Conservation (phyloP, 2,797 vertebrate genomes). For the Myotis planiceps region DNA sequence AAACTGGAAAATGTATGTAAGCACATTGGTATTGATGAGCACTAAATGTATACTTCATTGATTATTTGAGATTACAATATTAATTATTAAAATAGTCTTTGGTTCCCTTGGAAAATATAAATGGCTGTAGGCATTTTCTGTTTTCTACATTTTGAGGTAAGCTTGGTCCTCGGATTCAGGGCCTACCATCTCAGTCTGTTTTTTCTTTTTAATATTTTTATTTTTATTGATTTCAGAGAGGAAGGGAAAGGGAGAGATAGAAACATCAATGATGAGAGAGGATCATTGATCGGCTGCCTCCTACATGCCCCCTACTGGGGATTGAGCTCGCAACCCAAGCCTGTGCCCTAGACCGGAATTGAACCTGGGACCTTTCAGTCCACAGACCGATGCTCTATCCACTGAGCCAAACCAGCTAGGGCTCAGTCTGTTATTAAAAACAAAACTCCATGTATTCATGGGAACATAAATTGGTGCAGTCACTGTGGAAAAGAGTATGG, state of each 20-base stretch:
- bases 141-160: neutral
- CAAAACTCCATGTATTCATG: neutral
- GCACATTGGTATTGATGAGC: neutral
- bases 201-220: neutral
- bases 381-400: no score
- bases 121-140: neutral
- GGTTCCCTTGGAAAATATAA: neutral
- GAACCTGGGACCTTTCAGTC: no score
- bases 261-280: no score
- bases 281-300: no score
- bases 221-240: no score
- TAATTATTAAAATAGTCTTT: slow-evolving; percentile 1
- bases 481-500: neutral
- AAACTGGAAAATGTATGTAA: neutral
- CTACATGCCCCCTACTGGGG: no score
- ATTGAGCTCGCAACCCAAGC: no score
- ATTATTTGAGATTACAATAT: neutral
- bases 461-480: neutral
- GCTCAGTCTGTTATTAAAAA: neutral
- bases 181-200: neutral
- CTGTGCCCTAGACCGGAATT: no score
- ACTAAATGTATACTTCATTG: neutral
- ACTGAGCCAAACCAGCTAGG: no score
- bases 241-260: no score
- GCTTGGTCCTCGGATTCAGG: neutral